Percentiles rank a stretch among this genome's conserved stretches.
These are phyloP conservation scores for Stenolophus ochropezus DNA, from an alignment of 2,888 invertebrate species.

Conservation along the genomic window DNA sequence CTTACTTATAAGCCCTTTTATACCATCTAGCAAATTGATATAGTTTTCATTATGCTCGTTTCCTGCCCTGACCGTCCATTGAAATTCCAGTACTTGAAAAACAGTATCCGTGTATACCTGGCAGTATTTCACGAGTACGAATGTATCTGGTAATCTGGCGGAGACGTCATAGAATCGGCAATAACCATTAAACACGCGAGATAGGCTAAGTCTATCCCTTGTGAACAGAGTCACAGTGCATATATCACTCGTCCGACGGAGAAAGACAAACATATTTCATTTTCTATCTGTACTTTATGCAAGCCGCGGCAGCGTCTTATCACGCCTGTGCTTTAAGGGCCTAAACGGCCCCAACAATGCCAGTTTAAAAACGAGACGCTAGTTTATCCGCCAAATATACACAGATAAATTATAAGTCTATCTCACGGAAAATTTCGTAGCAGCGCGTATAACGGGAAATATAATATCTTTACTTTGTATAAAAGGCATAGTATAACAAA, in stretches of 20 bases:
- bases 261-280: slow-evolving; percentile 72
- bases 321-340: background rate
- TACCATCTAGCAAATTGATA: too few relatives aligned
- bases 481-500: too few relatives aligned
- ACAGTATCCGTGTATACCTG: background rate
- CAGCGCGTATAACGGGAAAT: too few relatives aligned
- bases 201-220: slow-evolving; percentile 70
- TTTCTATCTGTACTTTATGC: slow-evolving; percentile 64
- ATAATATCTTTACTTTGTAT: too few relatives aligned
- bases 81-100: background rate
- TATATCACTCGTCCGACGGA: slow-evolving; percentile 67
- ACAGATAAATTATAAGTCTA: background rate
- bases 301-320: slow-evolving; percentile 64
- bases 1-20: too few relatives aligned
- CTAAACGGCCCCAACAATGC: background rate
- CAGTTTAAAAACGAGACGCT: background rate
- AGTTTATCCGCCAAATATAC: background rate
- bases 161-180: slow-evolving; percentile 68
- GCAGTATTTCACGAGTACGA: slow-evolving; percentile 70
- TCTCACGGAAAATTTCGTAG: too few relatives aligned
- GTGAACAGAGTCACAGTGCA: slow-evolving; percentile 64
- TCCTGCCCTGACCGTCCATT: too few relatives aligned
- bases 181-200: slow-evolving; percentile 72
- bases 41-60: too few relatives aligned
- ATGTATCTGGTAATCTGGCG: slow-evolving; percentile 70